Evolutionary conservation across 2,113 vertebrate species (phyloP).

Genomic region (Periophthalmus modestus): DNA sequence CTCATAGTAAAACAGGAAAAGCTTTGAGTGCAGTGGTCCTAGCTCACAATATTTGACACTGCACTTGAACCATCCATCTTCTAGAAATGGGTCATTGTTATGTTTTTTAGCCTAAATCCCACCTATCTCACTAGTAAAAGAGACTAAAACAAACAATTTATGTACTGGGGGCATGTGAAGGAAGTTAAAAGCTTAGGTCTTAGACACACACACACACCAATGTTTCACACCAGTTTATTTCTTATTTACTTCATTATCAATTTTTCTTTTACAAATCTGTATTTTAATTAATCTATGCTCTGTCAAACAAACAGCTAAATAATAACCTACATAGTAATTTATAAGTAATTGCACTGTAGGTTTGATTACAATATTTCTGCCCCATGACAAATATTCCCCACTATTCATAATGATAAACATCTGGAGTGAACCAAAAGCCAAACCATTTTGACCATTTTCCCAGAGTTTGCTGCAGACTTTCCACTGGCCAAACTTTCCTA

Average conservation of each 20-base stretch:
- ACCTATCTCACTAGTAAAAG: not conserved
- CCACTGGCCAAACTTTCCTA: conserved; percentile 36
- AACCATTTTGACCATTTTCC: conserved; percentile 12
- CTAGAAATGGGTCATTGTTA: not conserved
- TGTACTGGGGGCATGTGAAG: not conserved
- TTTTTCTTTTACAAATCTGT: no score
- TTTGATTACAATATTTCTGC: not conserved
- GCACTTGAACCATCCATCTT: not conserved
- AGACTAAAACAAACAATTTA: not conserved
- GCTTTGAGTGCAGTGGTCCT: not conserved
- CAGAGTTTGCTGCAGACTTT: conserved; percentile 38
- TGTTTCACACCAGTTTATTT: no score
- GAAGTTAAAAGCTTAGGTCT: not conserved
- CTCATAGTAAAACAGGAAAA: not conserved
- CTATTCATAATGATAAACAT: not conserved
- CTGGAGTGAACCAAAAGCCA: not conserved
- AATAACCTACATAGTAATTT: no score
- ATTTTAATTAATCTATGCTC: no score
- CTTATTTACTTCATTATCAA: no score
- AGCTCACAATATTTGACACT: not conserved
- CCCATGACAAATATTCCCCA: not conserved
- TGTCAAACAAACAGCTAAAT: no score
- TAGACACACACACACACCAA: not conserved
- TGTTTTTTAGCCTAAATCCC: not conserved
- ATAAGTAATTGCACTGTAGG: no score